A percentile compares a stretch with the other conserved stretches of the same genome.
These are phyloP conservation scores for Lagocephalus sceleratus DNA, from an alignment of 2,797 vertebrate genomes.

Conservation along the genomic window DNA sequence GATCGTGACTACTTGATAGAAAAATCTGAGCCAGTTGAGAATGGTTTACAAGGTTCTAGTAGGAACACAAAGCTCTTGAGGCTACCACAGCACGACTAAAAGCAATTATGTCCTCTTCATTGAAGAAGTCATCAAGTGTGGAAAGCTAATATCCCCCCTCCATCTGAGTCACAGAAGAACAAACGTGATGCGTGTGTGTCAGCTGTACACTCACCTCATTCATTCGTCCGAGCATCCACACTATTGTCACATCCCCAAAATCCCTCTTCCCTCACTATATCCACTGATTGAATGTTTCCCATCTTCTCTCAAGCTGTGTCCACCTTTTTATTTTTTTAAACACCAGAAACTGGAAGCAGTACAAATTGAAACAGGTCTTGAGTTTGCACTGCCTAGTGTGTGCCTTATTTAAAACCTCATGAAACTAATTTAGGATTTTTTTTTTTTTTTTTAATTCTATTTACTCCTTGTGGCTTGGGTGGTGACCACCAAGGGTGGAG, in stretches of 20 bases:
- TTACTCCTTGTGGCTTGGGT: not conserved
- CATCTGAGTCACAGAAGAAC: conserved; percentile 10
- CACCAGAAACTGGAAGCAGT: conserved; percentile 81
- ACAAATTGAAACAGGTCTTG: conserved; percentile 57
- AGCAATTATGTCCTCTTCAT: conserved; percentile 13
- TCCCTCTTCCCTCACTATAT: conserved; percentile 8
- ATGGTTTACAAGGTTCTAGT: conserved; percentile 42
- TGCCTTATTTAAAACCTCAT: conserved; percentile 71
- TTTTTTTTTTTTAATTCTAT: conserved; percentile 21
- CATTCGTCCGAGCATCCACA: not conserved
- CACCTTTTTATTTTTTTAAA: not conserved
- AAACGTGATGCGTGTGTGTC: conserved; percentile 9
- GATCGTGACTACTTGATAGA: conserved; percentile 39
- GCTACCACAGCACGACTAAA: conserved; percentile 44
- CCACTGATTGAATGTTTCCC: conserved; percentile 53
- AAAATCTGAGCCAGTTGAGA: conserved; percentile 50
- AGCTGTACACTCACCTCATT: conserved; percentile 26
- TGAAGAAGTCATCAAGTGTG: conserved; percentile 20
- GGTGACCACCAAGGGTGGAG: too few species aligned
- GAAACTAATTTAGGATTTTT: conserved; percentile 31
- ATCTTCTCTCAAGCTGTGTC: conserved; percentile 34
- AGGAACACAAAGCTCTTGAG: conserved; percentile 21
- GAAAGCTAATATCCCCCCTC: conserved; percentile 14
- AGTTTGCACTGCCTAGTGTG: conserved; percentile 79
- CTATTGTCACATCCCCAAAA: conserved; percentile 21